These are phyloP conservation scores for Coelopa pilipes DNA, from an alignment of 2,888 invertebrate genomes.

Conservation along the genomic window DNA sequence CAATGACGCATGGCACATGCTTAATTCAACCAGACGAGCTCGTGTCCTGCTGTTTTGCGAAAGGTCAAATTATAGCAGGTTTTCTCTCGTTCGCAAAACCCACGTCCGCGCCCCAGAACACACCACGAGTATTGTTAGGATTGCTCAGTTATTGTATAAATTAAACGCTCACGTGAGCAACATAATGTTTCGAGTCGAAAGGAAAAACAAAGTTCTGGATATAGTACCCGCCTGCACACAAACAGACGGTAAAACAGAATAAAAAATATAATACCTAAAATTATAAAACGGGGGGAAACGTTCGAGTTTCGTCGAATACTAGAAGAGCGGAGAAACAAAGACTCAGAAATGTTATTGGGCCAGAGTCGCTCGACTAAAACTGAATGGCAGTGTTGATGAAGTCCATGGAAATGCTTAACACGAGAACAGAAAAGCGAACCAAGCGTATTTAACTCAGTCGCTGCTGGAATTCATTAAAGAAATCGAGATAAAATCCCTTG, in stretches of 20 bases:
- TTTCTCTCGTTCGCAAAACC: not conserved
- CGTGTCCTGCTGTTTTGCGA: not conserved
- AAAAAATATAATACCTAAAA: not conserved
- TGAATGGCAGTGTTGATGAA: not conserved
- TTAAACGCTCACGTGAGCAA: constrained; percentile 49
- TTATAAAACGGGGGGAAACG: not conserved
- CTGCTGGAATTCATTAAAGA: constrained; percentile 5
- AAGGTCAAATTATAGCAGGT: not conserved
- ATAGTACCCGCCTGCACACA: constrained; percentile 20
- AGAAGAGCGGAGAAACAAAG: not conserved
- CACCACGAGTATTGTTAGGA: constrained; percentile 37
- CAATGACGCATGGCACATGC: no score
- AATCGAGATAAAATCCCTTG: constrained; percentile 30
- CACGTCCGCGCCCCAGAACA: no score
- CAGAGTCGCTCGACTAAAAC: not conserved
- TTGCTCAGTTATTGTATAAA: constrained; percentile 49
- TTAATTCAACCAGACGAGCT: not conserved
- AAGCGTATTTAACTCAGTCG: no score
- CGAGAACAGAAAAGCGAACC: no score
- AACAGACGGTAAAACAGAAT: not conserved
- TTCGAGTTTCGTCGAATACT: not conserved
- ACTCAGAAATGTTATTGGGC: constrained; percentile 12
- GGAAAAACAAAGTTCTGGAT: not conserved
- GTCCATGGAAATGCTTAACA: not conserved
- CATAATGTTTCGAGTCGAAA: not conserved